Base-by-base conservation (phyloP, 2,888 invertebrate species). In the Tenthredo mesomela region DNA sequence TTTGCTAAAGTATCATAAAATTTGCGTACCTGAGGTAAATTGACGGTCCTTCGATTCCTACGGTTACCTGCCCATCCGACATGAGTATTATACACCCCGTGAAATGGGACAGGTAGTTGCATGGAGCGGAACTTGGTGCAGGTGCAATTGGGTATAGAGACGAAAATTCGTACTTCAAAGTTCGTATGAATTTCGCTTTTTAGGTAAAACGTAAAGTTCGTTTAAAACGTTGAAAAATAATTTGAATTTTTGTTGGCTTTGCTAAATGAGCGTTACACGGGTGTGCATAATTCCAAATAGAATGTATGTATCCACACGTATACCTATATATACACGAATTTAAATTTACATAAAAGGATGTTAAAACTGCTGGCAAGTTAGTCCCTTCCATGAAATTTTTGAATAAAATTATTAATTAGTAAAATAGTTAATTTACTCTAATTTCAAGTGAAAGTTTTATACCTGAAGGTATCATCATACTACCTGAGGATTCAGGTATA, bases 1-100 rank as follows among this genome's bases (percentile, higher is more conserved):
- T 58, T 50, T 37, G 25, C 40, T 10, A 25, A 61, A 61, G 61
- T n/a, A 25, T 80, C 61, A 61, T 80, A 58, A 80, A 80, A 80
- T 80, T 80, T 40, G 80, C 80, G 21, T 40, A 54, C 47, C 67
- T 15, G 33, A 67, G 67, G 77, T 77, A 73, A 73, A 73, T 4
- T 9, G 40, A 43, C 5, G 73, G 43, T 73, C 40, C 43, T 43
- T 73, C 21, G 73, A 73, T 43, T 21, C 43, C 73, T 40, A 21
- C 73, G n/a, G 12, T 25, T 25, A 73, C 40, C 73, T 73, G 73
- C 43, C 9, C 25, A 10, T 33, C 67, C 4, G 37, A 37, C 37
- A 6, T 7, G 67, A 33, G 67, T 33, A 67, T 67, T 67, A 67
- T 33, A 61, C 70, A n/a, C 15, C 21, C 40, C 73, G 73, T 43